Evolutionary conservation across 2,113 vertebrate genomes (phyloP).

Genomic region (Eulemur rufifrons): DNA sequence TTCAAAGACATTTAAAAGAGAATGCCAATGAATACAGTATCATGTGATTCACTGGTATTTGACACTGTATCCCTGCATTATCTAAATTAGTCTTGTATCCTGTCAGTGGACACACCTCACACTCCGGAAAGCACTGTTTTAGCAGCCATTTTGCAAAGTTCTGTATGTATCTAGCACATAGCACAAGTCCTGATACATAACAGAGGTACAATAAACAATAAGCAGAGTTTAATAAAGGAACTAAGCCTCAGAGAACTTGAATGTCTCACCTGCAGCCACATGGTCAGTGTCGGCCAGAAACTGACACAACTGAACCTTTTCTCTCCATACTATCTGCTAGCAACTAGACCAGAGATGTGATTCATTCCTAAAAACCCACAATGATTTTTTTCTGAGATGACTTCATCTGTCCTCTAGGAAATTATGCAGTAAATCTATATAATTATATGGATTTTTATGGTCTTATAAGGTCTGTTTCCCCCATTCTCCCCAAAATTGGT

Average conservation of each 20-base stretch:
- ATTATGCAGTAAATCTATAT: neutral
- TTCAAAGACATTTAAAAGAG: neutral
- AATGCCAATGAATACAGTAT: neutral
- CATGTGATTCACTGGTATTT: neutral
- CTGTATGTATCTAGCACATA: neutral
- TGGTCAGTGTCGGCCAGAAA: neutral
- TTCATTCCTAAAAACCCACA: neutral
- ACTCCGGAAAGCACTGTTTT: neutral
- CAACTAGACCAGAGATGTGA: neutral
- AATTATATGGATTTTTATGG: neutral
- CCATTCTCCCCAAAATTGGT: neutral
- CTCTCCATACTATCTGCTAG: neutral
- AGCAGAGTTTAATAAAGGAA: neutral
- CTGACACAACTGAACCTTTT: neutral
- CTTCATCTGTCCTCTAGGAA: neutral
- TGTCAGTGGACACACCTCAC: rapidly evolving
- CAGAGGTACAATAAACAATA: neutral
- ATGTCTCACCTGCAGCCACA: neutral
- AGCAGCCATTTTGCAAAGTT: neutral
- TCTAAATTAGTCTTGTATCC: neutral
- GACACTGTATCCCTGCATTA: neutral
- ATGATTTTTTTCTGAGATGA: neutral
- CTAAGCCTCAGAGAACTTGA: neutral
- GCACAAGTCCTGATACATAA: neutral
- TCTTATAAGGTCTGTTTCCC: neutral